Evolutionary conservation across 2,888 invertebrate species (phyloP), one percentile per base, ranked within the genome.

Genomic region (Incurvaria masculella): DNA sequence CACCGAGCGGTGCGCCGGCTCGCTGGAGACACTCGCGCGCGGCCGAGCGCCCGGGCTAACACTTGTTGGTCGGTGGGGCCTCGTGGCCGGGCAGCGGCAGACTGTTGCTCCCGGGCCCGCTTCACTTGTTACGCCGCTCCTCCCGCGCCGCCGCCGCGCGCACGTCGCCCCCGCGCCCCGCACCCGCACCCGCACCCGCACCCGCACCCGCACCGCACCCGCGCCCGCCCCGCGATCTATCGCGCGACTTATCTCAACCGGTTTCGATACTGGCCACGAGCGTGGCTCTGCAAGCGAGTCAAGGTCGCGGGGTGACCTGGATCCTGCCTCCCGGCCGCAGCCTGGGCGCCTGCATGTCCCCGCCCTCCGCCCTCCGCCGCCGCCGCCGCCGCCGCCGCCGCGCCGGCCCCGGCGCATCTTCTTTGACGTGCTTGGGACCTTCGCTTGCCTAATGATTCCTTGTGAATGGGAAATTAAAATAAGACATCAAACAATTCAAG

Each of bases 71-170:
- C 60, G 71, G 72, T 68, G 61, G 39, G 61, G 64, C 71, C 76
- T 74, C 74, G 74, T 71, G 72, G 72, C 75, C 74, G 76, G 69
- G 75, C 75, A 68, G 68, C 74, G 75, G 76, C 76, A 78, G 75
- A 78, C 76, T 78, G 76, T 78, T 78, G 76, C 76, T 74, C 76
- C 76, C 75, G 67, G 76, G 76, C 63, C 69, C 73, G 72, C 71
- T 72, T 75, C 73, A 75, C 76, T 76, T 76, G 76, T 76, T 76
- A 76, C 76, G 68, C 72, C 70, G 11, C 3, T n/a, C 33, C 33
- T 23, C 6, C 23, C 6, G 14, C 11, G 11, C 33, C 33, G 11
- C 11, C 33, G 33, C 33, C 33, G 42, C 46, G 20, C 64, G 68
- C 65, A 64, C 66, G 67, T 68, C 43, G 5, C 8, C 8, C 21